Evolutionary conservation across 2,888 invertebrate genomes (phyloP), one percentile per base, ranked within the genome.

Genomic region (Sarcophaga carnaria): DNA sequence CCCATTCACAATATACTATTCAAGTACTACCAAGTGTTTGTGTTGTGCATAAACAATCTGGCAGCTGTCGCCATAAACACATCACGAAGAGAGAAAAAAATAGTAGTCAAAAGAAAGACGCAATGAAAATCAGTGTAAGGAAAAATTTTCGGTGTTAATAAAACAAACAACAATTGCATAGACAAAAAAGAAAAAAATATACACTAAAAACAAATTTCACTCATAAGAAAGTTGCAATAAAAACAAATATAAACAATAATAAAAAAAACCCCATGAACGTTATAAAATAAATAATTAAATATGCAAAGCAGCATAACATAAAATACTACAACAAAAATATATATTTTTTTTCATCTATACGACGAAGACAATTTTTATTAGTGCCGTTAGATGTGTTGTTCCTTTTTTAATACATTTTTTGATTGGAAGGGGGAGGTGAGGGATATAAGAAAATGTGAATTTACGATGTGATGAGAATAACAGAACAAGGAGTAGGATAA

Each of bases 31-130:
- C n/a, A 66, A 66, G 14, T 10, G 14, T 37, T 45, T n/a, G 11
- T 10, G 10, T 47, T 14, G 49, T 4, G 2, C 54, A 17, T 12
- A 22, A 10, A 71, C 12, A n/a, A 22, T 27, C n/a, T 45, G 60
- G 62, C 62, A 72, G 17, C 62, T n/a, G 4, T 54, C 17, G 54
- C 5, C 5, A 54, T 14, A 17, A 62, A 47, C 25, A 54, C 74
- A 67, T 74, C 54, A 66, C 66, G 22, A 66, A 84, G 49, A 47
- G 45, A 49, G 6, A 47, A 66, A 80, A 80, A 62, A 80, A 20
- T 27, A 77, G 45, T 77, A 80, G 67, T 78, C 63, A 74, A 81
- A 85, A 81, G 77, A 27, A 78, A 85, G 81, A 85, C 85, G 85
- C 74, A 85, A 85, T 85, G 85, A 69, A 67, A 81, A 64, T 77